Evolutionary conservation across 2,113 vertebrate genomes (phyloP).

Genomic region (Nicator chloris): DNA sequence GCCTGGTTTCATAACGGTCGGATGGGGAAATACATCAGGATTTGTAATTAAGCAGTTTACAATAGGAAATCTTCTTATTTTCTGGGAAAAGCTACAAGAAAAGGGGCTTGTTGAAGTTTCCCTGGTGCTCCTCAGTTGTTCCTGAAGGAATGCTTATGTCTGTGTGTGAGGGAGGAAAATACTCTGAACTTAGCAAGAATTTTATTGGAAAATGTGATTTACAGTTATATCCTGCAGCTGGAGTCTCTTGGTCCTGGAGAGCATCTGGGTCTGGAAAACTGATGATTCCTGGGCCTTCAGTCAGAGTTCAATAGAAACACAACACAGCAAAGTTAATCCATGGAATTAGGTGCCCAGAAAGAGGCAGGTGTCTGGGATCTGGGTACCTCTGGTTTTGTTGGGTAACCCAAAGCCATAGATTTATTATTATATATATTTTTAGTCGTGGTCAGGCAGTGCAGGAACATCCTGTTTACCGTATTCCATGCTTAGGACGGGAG

Average conservation of each 20-base stretch:
- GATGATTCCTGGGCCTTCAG: not conserved
- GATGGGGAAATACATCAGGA: not conserved
- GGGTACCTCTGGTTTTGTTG: not conserved
- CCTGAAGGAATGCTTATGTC: not conserved
- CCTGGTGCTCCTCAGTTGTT: not conserved
- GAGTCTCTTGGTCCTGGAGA: not conserved
- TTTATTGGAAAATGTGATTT: not conserved
- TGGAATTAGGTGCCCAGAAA: not conserved
- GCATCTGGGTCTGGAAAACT: not conserved
- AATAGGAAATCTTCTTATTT: not conserved
- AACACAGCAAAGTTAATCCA: not conserved
- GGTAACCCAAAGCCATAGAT: not conserved
- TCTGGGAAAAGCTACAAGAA: not conserved
- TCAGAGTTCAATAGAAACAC: not conserved
- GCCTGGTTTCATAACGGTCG: fast-evolving
- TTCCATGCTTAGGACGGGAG: not conserved
- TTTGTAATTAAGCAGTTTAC: not conserved
- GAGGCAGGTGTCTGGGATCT: not conserved
- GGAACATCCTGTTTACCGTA: not conserved
- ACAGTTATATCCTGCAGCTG: fast-evolving
- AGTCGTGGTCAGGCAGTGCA: not conserved
- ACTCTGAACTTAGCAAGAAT: not conserved
- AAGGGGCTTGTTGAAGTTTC: not conserved
- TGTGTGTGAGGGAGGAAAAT: fast-evolving
- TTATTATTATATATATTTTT: not conserved